These are phyloP conservation scores for Bugulina stolonifera DNA, from an alignment of 2,888 invertebrate genomes.

Conservation along the genomic window DNA sequence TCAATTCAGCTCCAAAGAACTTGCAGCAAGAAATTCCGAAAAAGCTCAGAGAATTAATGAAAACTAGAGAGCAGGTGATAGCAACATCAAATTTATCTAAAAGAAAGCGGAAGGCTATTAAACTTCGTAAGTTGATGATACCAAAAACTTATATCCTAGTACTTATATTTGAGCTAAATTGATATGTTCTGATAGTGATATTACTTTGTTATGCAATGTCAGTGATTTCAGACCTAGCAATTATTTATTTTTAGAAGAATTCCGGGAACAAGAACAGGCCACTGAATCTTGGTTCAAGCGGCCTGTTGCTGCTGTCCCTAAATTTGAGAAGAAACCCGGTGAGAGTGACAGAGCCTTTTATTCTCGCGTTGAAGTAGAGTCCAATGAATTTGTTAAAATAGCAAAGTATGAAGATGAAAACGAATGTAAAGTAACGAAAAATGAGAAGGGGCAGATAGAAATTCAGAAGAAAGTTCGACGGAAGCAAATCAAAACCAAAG, in stretches of 20 bases:
- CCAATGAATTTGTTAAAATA: slow-evolving; percentile 11
- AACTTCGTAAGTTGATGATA: background rate
- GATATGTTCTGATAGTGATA: no score
- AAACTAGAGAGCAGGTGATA: background rate
- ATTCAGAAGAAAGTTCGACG: background rate
- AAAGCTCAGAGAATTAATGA: slow-evolving; percentile 11
- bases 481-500: slow-evolving; percentile 10
- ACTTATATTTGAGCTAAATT: no score
- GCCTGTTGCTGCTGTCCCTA: background rate
- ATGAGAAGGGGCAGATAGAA: slow-evolving; percentile 8
- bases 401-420: slow-evolving; percentile 20
- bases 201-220: no score
- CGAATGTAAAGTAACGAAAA: slow-evolving; percentile 9
- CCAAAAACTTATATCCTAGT: no score
- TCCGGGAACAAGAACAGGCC: background rate
- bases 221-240: no score
- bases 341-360: slow-evolving; percentile 18
- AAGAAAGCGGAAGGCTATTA: background rate
- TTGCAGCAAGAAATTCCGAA: slow-evolving; percentile 24
- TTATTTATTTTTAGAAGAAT: slow-evolving; percentile 5
- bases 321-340: slow-evolving; percentile 8
- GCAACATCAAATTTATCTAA: background rate
- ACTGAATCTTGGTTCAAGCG: slow-evolving; percentile 12
- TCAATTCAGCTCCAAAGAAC: slow-evolving; percentile 11
- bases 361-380: background rate